Conservation (phyloP, 2,888 invertebrate genomes). For the Troides oblongomaculatus region DNA sequence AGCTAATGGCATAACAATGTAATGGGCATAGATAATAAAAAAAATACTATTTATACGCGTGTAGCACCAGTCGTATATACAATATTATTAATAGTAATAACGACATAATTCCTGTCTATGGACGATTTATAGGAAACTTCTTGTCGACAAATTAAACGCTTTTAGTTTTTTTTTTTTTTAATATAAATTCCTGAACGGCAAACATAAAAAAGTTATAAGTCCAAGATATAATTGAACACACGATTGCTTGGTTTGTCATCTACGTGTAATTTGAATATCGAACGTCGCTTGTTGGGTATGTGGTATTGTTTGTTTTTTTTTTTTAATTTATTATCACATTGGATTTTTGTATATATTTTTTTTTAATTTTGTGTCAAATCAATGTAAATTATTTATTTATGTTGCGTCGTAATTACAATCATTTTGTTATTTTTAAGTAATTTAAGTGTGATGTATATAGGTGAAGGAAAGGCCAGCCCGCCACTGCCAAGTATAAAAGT, state of each 20-base stretch:
- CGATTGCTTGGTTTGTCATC: neutral
- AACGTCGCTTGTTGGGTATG: neutral
- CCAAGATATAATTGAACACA: neutral
- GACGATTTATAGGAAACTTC: neutral
- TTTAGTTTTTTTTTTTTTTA: neutral
- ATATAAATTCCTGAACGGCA: neutral
- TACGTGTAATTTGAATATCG: neutral
- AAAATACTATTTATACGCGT: too few species aligned
- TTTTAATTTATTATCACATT: slow-evolving; percentile 13
- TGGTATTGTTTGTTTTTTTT: slow-evolving; percentile 12
- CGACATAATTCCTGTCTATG: neutral
- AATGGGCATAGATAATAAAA: too few species aligned
- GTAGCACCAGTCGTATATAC: too few species aligned
- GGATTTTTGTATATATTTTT: slow-evolving; percentile 11
- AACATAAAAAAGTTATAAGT: neutral
- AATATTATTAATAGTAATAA: neutral
- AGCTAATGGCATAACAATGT: too few species aligned
- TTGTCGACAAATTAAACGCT: neutral
- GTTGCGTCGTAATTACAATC: slow-evolving; percentile 9
- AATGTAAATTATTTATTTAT: slow-evolving; percentile 26
- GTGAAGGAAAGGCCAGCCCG: slow-evolving; percentile 56
- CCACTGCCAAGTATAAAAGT: slow-evolving; percentile 65
- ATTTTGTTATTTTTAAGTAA: slow-evolving; percentile 17
- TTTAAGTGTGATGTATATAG: slow-evolving; percentile 33
- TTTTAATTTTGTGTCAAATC: neutral